These are phyloP conservation scores for Agrotis segetum DNA, from an alignment of 2,888 invertebrate genomes.

Conservation along the genomic window DNA sequence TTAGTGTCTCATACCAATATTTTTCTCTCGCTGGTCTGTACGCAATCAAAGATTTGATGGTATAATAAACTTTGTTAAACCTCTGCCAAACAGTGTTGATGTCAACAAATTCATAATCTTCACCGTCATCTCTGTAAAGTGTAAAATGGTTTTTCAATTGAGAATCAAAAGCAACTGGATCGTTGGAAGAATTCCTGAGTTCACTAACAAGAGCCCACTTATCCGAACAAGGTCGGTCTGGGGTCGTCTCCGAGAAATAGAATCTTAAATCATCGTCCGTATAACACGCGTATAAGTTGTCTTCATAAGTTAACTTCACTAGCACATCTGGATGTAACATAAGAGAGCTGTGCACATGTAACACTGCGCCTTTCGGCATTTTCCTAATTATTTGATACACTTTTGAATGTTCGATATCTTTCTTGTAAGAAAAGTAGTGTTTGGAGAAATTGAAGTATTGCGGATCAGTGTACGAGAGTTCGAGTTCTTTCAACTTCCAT, in stretches of 20 bases:
- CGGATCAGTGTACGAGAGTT: slow-evolving; percentile 86
- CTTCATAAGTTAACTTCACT: slow-evolving; percentile 92
- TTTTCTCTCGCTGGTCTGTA: slow-evolving; percentile 92
- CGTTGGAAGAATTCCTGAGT: slow-evolving; percentile 82
- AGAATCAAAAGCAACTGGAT: slow-evolving; percentile 87
- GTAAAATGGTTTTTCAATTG: slow-evolving; percentile 90
- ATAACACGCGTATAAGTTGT: slow-evolving; percentile 91
- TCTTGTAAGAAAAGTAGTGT: slow-evolving; percentile 92
- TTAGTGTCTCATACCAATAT: slow-evolving; percentile 91
- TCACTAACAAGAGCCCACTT: slow-evolving; percentile 89
- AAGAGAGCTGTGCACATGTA: slow-evolving; percentile 93
- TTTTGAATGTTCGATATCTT: slow-evolving; percentile 91
- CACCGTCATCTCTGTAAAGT: slow-evolving; percentile 85
- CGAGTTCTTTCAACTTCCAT: slow-evolving; percentile 89
- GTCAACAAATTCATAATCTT: slow-evolving; percentile 79
- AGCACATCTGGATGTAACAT: slow-evolving; percentile 91
- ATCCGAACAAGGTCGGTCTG: slow-evolving; percentile 76
- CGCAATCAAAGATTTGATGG: slow-evolving; percentile 89
- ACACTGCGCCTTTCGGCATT: slow-evolving; percentile 94
- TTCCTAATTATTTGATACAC: slow-evolving; percentile 92
- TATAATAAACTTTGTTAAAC: slow-evolving; percentile 89
- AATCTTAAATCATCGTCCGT: slow-evolving; percentile 75
- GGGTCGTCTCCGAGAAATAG: slow-evolving; percentile 78
- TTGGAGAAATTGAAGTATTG: slow-evolving; percentile 91
- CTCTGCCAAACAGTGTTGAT: slow-evolving; percentile 91